These are phyloP conservation scores for Anarhynchus alexandrinus DNA, from an alignment of 2,113 vertebrate genomes.

Conservation along the genomic window DNA sequence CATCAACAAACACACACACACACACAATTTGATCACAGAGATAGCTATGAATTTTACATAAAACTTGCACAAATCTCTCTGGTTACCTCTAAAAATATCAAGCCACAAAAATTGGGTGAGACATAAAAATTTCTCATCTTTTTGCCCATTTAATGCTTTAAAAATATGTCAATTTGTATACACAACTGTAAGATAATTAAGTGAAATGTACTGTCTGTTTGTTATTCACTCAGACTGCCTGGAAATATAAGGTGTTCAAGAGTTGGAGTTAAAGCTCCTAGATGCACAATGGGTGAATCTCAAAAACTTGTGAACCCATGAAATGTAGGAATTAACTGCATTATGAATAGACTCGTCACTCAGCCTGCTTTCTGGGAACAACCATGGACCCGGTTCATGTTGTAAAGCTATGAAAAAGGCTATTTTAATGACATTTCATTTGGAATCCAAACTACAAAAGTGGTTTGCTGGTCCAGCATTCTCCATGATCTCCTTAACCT, in stretches of 20 bases:
- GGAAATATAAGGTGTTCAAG: neutral
- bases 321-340: neutral
- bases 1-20: neutral
- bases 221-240: neutral
- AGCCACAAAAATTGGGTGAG: neutral
- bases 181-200: neutral
- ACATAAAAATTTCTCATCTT: neutral
- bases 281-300: neutral
- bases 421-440: constrained; percentile 13
- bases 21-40: neutral
- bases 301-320: neutral
- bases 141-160: neutral
- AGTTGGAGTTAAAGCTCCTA: neutral
- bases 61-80: neutral
- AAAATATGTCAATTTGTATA: neutral
- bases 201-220: neutral
- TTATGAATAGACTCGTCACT: neutral
- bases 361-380: neutral
- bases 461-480: neutral
- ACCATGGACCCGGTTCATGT: neutral
- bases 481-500: constrained; percentile 2
- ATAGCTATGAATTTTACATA: neutral
- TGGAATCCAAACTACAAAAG: neutral
- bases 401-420: neutral
- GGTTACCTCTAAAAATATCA: neutral